Evolutionary conservation across 2,888 invertebrate species (phyloP).

Genomic region (Thalpophila matura): DNA sequence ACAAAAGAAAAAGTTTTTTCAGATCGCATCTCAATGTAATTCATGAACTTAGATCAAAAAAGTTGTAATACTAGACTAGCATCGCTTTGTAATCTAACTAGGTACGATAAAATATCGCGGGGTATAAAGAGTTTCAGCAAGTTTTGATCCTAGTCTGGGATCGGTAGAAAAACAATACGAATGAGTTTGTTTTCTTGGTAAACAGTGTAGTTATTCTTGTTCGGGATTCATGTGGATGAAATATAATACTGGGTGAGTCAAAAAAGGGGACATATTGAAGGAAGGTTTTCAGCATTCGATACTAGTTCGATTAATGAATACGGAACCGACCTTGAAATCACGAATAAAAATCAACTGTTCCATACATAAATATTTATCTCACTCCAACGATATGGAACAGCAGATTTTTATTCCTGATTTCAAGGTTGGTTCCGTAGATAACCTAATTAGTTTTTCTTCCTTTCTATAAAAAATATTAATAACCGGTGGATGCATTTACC

Average conservation of each 20-base stretch:
- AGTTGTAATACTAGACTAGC: constrained; percentile 24
- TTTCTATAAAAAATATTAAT: no score
- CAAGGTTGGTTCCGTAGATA: no score
- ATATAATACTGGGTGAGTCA: not conserved
- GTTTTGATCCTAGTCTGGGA: constrained; percentile 8
- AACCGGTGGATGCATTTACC: not conserved
- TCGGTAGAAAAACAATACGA: constrained; percentile 15
- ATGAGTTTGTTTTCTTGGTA: constrained; percentile 26
- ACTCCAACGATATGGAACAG: no score
- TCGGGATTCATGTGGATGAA: not conserved
- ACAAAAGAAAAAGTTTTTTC: constrained; percentile 14
- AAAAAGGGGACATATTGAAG: no score
- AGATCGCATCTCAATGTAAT: constrained; percentile 23
- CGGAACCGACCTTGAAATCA: no score
- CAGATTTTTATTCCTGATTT: no score
- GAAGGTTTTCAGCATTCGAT: no score
- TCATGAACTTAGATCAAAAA: constrained; percentile 54
- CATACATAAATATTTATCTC: no score
- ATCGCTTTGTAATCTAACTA: constrained; percentile 2
- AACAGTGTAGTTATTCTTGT: constrained; percentile 8
- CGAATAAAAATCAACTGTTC: no score
- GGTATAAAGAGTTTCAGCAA: constrained; percentile 3
- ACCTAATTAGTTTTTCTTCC: no score
- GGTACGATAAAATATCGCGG: not conserved
- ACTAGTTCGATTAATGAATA: no score